Percentiles rank a stretch among this genome's conserved stretches.
Evolutionary conservation across 1,140 invertebrate genomes (phyloP).

Genomic region (Lepidurus apus): DNA sequence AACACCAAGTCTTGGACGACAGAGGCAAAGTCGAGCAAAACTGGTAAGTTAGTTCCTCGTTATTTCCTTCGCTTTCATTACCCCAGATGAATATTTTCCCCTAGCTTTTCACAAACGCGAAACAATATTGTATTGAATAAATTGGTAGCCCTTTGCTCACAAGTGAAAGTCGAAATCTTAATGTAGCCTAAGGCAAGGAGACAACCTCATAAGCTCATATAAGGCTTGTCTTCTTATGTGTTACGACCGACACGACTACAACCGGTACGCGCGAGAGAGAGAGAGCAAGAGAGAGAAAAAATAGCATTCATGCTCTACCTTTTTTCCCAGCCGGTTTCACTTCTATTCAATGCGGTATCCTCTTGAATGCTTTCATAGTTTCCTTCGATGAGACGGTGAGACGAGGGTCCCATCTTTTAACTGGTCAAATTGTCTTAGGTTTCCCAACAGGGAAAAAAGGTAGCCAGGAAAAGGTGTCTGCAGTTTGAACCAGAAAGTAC

Average conservation of each 20-base stretch:
- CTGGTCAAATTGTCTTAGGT: background rate
- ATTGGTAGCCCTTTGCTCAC: background rate
- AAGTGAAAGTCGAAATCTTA: conserved; percentile 5
- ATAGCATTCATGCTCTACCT: conserved; percentile 19
- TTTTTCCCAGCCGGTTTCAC: conserved; percentile 1
- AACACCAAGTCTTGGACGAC: conserved; percentile 60
- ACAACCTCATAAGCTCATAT: conserved; percentile 22
- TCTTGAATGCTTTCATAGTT: background rate
- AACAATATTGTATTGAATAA: background rate
- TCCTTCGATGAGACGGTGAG: background rate
- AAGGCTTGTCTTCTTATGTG: conserved; percentile 1
- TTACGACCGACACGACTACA: background rate
- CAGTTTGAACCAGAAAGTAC: background rate
- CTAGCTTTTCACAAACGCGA: background rate
- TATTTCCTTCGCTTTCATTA: background rate
- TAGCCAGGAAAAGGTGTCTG: background rate
- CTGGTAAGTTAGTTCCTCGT: conserved; percentile 51
- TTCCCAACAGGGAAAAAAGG: background rate
- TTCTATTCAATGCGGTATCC: conserved; percentile 4
- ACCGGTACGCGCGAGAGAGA: background rate
- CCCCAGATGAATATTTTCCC: background rate
- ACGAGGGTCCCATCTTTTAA: background rate
- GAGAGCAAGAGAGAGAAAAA: background rate
- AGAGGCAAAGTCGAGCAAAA: conserved; percentile 47
- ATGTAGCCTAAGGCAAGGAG: conserved; percentile 8